phyloP scores from a whole-genome alignment of 2,888 invertebrate genomes.

The Oscheius sp. region DNA sequence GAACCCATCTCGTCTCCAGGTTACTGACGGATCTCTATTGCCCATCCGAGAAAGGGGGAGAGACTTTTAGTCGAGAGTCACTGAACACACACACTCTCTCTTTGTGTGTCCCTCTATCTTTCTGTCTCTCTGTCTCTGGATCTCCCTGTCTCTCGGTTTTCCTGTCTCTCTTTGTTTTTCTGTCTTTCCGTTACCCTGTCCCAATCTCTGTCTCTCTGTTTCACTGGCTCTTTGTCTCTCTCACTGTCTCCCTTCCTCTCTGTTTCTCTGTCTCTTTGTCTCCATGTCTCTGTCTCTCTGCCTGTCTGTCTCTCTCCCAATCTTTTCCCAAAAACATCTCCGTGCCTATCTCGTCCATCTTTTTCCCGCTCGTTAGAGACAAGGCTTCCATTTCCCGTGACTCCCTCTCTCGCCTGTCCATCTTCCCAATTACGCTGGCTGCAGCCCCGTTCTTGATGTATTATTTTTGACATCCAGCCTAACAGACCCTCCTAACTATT shows the following conservation, averaged over 20 bases:
- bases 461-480: conserved; percentile 23
- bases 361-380: neutral
- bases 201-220: neutral
- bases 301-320: neutral
- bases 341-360: neutral
- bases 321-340: neutral
- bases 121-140: no score
- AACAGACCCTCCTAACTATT: neutral
- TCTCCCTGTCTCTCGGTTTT: no score
- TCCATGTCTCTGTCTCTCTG: no score
- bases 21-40: no score
- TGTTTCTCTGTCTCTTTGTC: no score
- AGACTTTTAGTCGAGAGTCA: no score
- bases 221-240: no score
- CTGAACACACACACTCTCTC: no score
- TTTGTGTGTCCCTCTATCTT: neutral
- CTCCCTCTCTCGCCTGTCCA: conserved; percentile 1
- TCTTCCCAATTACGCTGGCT: conserved; percentile 25
- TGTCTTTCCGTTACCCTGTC: no score
- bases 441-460: conserved; percentile 20
- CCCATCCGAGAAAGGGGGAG: no score
- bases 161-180: no score
- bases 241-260: neutral
- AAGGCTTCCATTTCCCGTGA: conserved; percentile 3
- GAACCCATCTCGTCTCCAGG: no score